Evolutionary conservation across 1,140 invertebrate species (phyloP).

Genomic region (Maniola jurtina): DNA sequence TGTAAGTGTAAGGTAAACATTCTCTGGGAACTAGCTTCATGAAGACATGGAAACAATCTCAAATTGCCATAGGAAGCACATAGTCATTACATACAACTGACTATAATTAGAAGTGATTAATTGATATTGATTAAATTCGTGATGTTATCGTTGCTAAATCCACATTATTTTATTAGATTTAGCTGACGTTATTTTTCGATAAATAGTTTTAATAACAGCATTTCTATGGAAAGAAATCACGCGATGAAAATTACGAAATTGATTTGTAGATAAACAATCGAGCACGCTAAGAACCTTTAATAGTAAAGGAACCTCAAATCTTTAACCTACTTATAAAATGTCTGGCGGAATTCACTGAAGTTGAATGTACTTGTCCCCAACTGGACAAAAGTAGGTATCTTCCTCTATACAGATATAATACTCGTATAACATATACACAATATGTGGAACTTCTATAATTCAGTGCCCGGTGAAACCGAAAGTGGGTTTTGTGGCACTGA

Average conservation of each 20-base stretch:
- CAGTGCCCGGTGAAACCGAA: no score
- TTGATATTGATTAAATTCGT: no score
- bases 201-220: conserved; percentile 32
- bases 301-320: neutral
- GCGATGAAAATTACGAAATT: conserved; percentile 29
- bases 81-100: neutral
- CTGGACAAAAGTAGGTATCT: no score
- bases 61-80: conserved; percentile 7
- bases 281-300: conserved; percentile 13
- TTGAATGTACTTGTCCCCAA: no score
- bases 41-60: neutral
- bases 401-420: no score
- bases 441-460: no score
- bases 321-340: conserved; percentile 10
- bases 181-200: conserved; percentile 29
- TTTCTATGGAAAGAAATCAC: conserved; percentile 29
- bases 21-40: neutral
- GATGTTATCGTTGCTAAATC: conserved; percentile 23
- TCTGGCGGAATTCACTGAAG: no score
- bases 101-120: neutral
- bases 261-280: conserved; percentile 22
- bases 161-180: conserved; percentile 23
- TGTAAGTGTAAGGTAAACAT: neutral
- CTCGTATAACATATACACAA: no score
- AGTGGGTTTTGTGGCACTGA: no score